Evolutionary conservation across 1,140 invertebrate genomes (phyloP), one percentile per base, ranked within the genome.

Genomic region (Camponotus vicinus): DNA sequence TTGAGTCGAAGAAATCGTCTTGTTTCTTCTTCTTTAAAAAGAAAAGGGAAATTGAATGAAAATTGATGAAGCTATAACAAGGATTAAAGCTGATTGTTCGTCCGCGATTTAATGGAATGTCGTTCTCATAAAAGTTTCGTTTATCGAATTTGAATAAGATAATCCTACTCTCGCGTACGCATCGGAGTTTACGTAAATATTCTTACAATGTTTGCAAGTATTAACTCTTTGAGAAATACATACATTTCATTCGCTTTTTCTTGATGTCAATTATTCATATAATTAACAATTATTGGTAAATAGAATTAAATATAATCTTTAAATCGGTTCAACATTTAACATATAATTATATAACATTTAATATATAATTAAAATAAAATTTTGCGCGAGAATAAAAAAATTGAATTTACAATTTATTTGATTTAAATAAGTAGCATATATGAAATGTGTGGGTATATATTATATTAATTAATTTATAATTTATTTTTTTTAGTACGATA

Each of bases 61-160:
- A 77, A 42, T 61, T 63, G 37, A 76, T 59, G 55, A 13, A 32
- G n/a, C 32, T 21, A 13, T 63, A 63, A 77, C 21, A 13, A 40
- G 21, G 40, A 45, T 59, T 40, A 76, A 59, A 40, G 8, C 11
- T 42, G 52, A 61, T 76, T 76, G 52, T 49, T 42, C 11, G 52
- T n/a, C 2, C 9, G 49, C 21, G 34, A 42, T 40, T 76, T 13
- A 61, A 15, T 8, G 34, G 15, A 40, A 59, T 11, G 34, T 18
- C n/a, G 55, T 40, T 75, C 18, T 40, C n/a, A 13, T 45, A 52
- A 76, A 61, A 76, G 3, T 76, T 59, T 37, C 27, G 55, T 40
- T 59, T 61, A 32, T 42, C 34, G 13, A 76, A 76, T 61, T n/a
- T 11, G 18, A 75, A 61, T 76, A 7, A 15, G 11, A 2, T 15